phyloP scores from a whole-genome alignment of 2,888 invertebrate genomes.

The Napeogenes sylphis region DNA sequence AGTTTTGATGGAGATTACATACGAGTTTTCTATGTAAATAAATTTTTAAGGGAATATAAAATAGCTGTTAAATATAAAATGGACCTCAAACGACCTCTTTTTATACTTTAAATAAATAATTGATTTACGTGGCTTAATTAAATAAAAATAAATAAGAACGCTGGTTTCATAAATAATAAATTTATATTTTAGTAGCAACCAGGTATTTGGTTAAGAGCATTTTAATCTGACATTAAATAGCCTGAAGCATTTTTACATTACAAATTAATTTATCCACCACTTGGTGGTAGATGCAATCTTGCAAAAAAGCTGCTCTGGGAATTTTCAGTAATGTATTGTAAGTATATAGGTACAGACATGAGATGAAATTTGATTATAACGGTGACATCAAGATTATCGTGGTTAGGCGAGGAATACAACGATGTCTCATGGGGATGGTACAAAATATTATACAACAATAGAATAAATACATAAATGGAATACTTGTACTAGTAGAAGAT shows the following conservation, averaged over 20 bases:
- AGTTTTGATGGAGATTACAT: conserved; percentile 45
- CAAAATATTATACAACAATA: too few relatives aligned
- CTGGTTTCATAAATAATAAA: background rate
- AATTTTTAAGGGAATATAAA: too few relatives aligned
- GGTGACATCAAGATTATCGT: background rate
- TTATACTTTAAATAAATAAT: too few relatives aligned
- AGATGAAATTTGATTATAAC: background rate
- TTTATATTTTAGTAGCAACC: background rate
- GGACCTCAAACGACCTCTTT: too few relatives aligned
- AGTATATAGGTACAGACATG: conserved; percentile 2
- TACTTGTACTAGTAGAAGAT: too few relatives aligned
- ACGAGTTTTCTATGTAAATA: too few relatives aligned
- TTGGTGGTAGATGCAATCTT: background rate
- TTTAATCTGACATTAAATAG: conserved; percentile 1
- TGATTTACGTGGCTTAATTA: too few relatives aligned
- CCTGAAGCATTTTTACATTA: background rate
- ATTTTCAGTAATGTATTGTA: conserved; percentile 1
- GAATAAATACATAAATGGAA: too few relatives aligned
- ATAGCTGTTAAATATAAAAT: too few relatives aligned
- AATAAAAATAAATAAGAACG: too few relatives aligned
- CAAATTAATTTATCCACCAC: conserved; percentile 1
- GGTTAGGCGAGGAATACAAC: background rate
- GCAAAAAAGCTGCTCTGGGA: background rate
- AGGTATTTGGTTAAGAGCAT: background rate
- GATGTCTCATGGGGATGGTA: too few relatives aligned